Conservation (phyloP, 2,113 vertebrate species). For the Tragelaphus imberbis region DNA sequence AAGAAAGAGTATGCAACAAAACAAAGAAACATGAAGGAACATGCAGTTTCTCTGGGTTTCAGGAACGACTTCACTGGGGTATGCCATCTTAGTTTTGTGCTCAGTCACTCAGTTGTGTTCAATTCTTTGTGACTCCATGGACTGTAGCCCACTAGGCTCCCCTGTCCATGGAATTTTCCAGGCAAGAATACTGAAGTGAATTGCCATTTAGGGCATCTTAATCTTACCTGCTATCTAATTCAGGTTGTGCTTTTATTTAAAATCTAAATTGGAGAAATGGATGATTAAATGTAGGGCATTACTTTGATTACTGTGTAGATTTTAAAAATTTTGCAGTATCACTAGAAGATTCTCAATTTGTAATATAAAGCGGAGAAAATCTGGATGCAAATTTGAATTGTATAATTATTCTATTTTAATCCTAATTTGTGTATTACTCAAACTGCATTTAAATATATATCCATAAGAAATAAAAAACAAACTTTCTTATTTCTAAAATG, state of each 20-base stretch:
- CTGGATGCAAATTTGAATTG: neutral
- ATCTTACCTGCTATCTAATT: neutral
- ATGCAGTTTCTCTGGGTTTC: neutral
- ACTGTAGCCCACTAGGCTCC: neutral
- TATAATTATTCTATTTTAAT: neutral
- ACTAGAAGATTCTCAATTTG: neutral
- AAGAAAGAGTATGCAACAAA: accelerated
- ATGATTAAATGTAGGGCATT: neutral
- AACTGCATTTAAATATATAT: neutral
- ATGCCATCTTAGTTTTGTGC: neutral
- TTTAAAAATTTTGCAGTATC: neutral
- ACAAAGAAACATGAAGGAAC: neutral
- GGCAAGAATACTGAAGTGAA: neutral
- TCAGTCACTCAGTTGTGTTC: neutral
- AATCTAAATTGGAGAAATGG: neutral
- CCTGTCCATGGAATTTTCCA: neutral
- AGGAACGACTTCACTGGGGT: no score
- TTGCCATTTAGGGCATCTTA: neutral
- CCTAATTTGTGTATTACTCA: neutral
- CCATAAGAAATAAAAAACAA: neutral
- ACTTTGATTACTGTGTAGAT: neutral
- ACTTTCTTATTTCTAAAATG: neutral
- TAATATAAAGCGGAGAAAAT: neutral
- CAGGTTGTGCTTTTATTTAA: neutral
- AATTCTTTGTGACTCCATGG: neutral